Percentiles rank a stretch among this genome's conserved stretches.
These are phyloP conservation scores for Neodontobutis hainanensis DNA, from an alignment of 2,113 vertebrate genomes.

Conservation along the genomic window DNA sequence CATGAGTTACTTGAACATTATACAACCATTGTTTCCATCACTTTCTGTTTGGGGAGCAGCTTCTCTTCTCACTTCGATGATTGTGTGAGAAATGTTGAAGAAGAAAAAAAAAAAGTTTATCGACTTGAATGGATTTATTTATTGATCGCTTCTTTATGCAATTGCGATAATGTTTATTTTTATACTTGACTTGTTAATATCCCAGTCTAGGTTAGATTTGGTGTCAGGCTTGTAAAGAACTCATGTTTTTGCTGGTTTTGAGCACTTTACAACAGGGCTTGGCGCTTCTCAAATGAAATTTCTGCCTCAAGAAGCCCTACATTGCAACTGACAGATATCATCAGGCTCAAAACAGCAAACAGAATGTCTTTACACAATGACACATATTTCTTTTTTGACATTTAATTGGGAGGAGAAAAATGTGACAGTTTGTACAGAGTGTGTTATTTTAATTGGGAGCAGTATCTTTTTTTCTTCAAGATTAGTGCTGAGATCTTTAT, in stretches of 20 bases:
- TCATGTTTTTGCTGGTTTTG: conserved; percentile 55
- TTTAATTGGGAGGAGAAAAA: conserved; percentile 67
- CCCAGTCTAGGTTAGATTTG: conserved; percentile 70
- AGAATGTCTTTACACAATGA: conserved; percentile 61
- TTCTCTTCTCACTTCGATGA: conserved; percentile 65
- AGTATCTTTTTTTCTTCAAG: conserved; percentile 55
- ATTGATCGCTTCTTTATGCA: conserved; percentile 81
- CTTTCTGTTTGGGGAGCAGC: conserved; percentile 47
- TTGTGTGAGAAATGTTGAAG: conserved; percentile 72
- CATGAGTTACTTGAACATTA: conserved; percentile 59
- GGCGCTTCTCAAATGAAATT: too few species aligned
- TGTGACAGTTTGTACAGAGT: conserved; percentile 72
- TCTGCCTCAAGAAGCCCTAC: conserved; percentile 7
- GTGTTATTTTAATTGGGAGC: conserved; percentile 63
- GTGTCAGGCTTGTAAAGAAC: conserved; percentile 54
- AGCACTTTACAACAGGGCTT: conserved; percentile 37
- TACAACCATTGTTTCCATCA: conserved; percentile 32
- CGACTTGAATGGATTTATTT: conserved; percentile 81
- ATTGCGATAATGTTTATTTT: conserved; percentile 84
- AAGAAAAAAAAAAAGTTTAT: conserved; percentile 52
- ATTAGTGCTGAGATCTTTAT: conserved; percentile 6
- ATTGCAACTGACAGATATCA: background rate
- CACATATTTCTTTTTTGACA: conserved; percentile 79
- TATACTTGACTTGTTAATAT: conserved; percentile 76
- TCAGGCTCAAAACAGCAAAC: conserved; percentile 59